Conservation (phyloP, 1,140 invertebrate species). For the Dermatophagoides farinae region DNA sequence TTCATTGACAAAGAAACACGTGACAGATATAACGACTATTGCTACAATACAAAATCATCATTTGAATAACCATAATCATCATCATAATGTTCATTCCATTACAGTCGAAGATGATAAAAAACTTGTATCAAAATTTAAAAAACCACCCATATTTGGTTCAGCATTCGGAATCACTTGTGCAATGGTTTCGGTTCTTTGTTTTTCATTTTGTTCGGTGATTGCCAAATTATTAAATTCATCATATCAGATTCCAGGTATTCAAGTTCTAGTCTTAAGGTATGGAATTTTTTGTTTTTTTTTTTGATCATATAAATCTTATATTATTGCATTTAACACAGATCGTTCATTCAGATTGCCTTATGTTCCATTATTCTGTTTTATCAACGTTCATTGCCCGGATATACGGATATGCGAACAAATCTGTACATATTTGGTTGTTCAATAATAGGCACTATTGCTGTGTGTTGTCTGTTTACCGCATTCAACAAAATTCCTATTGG, state of each 20-base stretch:
- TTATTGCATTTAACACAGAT: not conserved
- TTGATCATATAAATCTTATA: not conserved
- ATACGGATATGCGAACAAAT: not conserved
- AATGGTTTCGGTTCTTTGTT: not conserved
- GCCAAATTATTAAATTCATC: not conserved
- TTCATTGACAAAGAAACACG: too few relatives aligned
- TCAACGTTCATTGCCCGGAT: not conserved
- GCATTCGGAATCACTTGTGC: constrained; percentile 1
- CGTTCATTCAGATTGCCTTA: not conserved
- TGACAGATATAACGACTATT: too few relatives aligned
- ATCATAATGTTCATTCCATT: not conserved
- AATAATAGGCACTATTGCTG: not conserved
- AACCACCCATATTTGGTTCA: not conserved
- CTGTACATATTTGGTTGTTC: not conserved
- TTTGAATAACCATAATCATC: too few relatives aligned
- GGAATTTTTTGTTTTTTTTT: not conserved
- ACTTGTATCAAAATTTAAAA: too few relatives aligned
- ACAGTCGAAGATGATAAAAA: not conserved
- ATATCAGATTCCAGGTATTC: not conserved
- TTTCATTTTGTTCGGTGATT: constrained; percentile 1
- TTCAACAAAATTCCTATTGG: constrained; percentile 35
- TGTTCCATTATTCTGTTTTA: not conserved
- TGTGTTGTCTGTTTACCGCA: constrained; percentile 14
- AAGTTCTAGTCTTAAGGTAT: not conserved
- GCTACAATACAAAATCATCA: too few relatives aligned